A percentile compares a stretch with the other conserved stretches of the same genome.
Conservation (phyloP, 1,140 invertebrate species). For the Cotesia glomerata region DNA sequence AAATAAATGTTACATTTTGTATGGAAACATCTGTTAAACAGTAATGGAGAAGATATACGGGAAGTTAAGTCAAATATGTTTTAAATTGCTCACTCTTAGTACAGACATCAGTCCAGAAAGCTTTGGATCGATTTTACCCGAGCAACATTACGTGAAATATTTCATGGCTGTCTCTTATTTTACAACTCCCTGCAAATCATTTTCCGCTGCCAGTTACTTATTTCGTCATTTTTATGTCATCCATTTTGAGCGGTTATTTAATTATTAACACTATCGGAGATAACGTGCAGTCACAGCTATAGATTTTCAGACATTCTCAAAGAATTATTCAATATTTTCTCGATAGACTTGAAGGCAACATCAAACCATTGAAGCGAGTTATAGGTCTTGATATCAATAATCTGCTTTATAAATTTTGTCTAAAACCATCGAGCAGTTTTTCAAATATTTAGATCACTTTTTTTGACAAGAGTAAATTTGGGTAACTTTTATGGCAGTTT, state of each 20-base stretch:
- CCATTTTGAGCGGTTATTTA: neutral
- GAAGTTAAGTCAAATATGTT: neutral
- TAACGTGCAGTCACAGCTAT: too few relatives aligned
- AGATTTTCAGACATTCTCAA: too few relatives aligned
- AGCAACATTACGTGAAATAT: neutral
- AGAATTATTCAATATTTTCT: too few relatives aligned
- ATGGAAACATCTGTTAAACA: slow-evolving; percentile 5
- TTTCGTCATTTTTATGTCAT: neutral
- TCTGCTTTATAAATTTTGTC: too few relatives aligned
- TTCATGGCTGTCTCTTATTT: slow-evolving; percentile 1
- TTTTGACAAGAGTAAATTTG: too few relatives aligned
- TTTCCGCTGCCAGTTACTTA: neutral
- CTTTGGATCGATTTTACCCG: slow-evolving; percentile 3
- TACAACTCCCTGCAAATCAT: neutral
- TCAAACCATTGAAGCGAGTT: too few relatives aligned
- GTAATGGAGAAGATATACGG: neutral
- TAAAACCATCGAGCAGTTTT: too few relatives aligned
- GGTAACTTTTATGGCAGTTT: too few relatives aligned
- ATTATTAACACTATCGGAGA: too few relatives aligned
- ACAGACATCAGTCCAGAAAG: neutral
- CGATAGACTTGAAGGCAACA: too few relatives aligned
- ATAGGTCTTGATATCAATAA: too few relatives aligned
- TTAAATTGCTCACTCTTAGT: neutral
- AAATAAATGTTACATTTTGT: slow-evolving; percentile 2
- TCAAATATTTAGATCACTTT: too few relatives aligned